Percentiles rank a stretch among this genome's conserved stretches.
Conservation (phyloP, 2,113 vertebrate species). For the Rhodinocichla rosea region DNA sequence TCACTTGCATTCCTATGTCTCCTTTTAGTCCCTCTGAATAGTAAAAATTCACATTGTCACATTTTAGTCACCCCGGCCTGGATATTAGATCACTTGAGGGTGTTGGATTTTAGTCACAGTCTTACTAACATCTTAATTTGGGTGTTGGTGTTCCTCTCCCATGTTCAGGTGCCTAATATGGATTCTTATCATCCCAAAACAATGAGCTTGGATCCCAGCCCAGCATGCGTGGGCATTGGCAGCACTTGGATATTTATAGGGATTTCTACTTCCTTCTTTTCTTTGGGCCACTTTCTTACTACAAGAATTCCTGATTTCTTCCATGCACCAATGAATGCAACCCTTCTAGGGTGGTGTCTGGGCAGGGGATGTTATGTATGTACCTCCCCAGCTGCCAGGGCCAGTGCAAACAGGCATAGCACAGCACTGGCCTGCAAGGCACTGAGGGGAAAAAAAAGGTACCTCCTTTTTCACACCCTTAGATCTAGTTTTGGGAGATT, state of each 20-base stretch:
- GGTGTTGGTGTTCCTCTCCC: not conserved
- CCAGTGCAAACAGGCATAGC: not conserved
- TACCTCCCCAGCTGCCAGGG: not conserved
- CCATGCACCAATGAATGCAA: not conserved
- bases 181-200: not conserved
- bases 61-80: not conserved
- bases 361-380: not conserved
- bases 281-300: not conserved
- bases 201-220: constrained; percentile 28
- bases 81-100: not conserved
- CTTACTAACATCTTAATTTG: not conserved
- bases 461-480: not conserved
- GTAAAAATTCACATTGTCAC: not conserved
- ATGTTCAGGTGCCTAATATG: not conserved
- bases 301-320: constrained; percentile 8
- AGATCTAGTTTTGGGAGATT: not conserved
- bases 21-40: not conserved
- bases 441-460: not conserved
- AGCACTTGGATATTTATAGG: constrained; percentile 40
- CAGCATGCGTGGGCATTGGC: not conserved
- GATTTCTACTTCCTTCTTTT: constrained; percentile 50
- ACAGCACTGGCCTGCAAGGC: not conserved
- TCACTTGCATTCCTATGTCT: not conserved
- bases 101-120: not conserved
- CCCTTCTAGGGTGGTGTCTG: not conserved